phyloP scores from a whole-genome alignment of 2,113 vertebrate genomes.

The Pseudorasbora parva region DNA sequence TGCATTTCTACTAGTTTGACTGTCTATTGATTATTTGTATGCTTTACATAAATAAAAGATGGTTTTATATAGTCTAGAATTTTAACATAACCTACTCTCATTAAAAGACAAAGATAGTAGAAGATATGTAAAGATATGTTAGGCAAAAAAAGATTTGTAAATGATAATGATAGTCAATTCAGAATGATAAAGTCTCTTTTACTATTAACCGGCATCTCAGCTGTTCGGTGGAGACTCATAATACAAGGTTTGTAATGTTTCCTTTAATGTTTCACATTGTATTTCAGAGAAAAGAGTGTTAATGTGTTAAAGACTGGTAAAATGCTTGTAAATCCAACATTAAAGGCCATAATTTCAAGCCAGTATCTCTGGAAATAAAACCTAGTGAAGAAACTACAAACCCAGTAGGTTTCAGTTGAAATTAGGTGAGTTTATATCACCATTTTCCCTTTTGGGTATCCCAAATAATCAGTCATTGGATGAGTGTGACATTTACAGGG shows the following conservation, averaged over 20 bases:
- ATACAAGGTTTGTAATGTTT: neutral
- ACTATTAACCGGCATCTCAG: neutral
- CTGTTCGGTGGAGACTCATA: neutral
- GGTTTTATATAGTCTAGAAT: neutral
- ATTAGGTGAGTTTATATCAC: slow-evolving; percentile 8
- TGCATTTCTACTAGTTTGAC: neutral
- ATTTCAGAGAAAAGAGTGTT: neutral
- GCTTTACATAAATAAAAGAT: neutral
- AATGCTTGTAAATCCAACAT: neutral
- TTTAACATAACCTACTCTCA: neutral
- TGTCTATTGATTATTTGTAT: too few relatives aligned
- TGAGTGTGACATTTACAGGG: slow-evolving; percentile 53
- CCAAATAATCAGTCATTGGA: slow-evolving; percentile 37
- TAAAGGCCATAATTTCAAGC: neutral
- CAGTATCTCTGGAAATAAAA: slow-evolving; percentile 31
- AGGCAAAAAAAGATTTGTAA: too few relatives aligned
- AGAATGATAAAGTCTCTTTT: neutral
- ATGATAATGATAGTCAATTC: neutral
- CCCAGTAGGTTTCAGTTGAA: neutral
- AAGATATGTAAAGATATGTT: too few relatives aligned
- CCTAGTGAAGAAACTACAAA: neutral
- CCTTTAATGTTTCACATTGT: neutral
- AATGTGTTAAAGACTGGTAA: neutral
- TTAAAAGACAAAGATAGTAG: neutral
- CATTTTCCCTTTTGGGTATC: slow-evolving; percentile 22